Conservation (phyloP, 2,113 vertebrate species). For the Monarcha castaneiventris region DNA sequence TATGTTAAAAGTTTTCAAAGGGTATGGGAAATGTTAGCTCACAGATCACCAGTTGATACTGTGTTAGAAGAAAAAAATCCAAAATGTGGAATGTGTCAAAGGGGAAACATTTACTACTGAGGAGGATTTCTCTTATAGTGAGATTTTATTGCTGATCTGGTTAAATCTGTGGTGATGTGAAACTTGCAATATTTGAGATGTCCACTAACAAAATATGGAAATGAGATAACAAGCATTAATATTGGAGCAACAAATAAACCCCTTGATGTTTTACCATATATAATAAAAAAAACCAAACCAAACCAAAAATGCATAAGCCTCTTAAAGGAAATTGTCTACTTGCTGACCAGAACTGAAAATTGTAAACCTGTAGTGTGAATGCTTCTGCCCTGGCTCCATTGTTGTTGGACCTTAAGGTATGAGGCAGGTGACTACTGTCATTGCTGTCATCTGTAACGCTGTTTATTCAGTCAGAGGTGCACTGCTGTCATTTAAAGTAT, state of each 20-base stretch:
- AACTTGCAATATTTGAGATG: not conserved
- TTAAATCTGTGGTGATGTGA: not conserved
- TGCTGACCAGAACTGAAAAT: not conserved
- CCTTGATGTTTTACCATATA: not conserved
- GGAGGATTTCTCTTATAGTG: not conserved
- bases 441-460: not conserved
- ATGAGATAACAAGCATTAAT: not conserved
- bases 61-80: not conserved
- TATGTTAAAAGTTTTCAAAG: not conserved
- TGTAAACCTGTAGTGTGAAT: not conserved
- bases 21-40: not conserved
- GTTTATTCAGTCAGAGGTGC: not conserved
- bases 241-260: not conserved
- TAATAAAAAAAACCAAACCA: not conserved
- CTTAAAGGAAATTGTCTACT: not conserved
- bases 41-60: not conserved
- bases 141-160: not conserved
- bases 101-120: not conserved
- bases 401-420: not conserved
- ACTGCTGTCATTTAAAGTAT: not conserved
- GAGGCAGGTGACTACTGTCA: not conserved
- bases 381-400: not conserved
- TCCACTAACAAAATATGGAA: not conserved
- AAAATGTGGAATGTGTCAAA: not conserved
- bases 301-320: not conserved